These are phyloP conservation scores for Saimiri boliviensis DNA, from an alignment of 2,113 vertebrate genomes.

Conservation along the genomic window DNA sequence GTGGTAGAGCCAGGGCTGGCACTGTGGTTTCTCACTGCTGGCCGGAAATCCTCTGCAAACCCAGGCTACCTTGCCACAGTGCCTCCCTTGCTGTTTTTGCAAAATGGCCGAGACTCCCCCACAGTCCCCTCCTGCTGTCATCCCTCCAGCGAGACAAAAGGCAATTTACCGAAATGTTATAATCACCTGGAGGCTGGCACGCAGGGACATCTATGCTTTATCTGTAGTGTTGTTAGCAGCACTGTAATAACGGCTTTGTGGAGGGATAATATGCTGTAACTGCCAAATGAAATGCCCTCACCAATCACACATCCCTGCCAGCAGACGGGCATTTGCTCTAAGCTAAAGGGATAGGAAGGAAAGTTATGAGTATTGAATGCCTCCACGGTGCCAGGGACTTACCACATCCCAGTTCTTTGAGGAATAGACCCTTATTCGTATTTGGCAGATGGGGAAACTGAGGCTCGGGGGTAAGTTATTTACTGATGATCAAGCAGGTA, in stretches of 20 bases:
- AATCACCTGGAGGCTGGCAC: slow-evolving; percentile 77
- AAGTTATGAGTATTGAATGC: background rate
- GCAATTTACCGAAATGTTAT: slow-evolving; percentile 78
- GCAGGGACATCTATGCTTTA: slow-evolving; percentile 55
- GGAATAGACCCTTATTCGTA: background rate
- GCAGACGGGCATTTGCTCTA: background rate
- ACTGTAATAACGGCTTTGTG: slow-evolving; percentile 71
- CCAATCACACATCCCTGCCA: background rate
- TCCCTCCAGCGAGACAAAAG: slow-evolving; percentile 73
- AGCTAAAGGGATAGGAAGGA: background rate
- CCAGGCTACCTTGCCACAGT: background rate
- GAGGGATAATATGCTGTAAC: slow-evolving; percentile 66
- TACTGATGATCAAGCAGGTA: background rate
- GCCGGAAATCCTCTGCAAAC: background rate
- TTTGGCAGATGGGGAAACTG: slow-evolving; percentile 9
- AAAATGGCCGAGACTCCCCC: slow-evolving; percentile 10
- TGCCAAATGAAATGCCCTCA: slow-evolving; percentile 63
- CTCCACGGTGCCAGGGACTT: background rate
- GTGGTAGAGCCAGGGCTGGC: background rate
- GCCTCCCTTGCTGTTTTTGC: background rate
- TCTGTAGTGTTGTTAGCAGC: slow-evolving; percentile 66
- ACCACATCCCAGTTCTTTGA: background rate
- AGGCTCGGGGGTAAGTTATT: background rate
- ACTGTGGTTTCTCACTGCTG: background rate
- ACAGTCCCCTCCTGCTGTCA: background rate